These are phyloP conservation scores for Plecotus auritus DNA, from an alignment of 2,113 vertebrate genomes.

Conservation along the genomic window DNA sequence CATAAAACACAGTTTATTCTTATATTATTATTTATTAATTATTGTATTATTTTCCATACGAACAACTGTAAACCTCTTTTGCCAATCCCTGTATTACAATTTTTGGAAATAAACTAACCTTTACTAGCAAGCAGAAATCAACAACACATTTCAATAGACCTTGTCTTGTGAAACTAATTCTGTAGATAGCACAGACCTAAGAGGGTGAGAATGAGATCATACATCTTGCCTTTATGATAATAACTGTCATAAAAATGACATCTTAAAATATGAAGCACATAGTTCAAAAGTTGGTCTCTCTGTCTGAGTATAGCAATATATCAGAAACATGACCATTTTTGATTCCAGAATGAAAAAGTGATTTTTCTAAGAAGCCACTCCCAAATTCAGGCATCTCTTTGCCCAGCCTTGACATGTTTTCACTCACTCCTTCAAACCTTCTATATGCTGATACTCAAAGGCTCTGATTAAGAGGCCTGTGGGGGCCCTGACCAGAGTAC, in stretches of 20 bases:
- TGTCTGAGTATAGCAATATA: background rate
- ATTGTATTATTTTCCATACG: background rate
- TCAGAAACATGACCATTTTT: background rate
- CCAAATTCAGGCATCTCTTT: background rate
- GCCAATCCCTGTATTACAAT: background rate
- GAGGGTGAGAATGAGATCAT: background rate
- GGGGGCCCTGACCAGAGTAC: too few relatives aligned
- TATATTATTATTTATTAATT: background rate
- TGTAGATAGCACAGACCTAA: background rate
- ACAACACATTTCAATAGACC: background rate
- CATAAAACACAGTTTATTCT: background rate
- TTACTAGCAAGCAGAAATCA: slow-evolving; percentile 2
- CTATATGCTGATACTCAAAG: background rate
- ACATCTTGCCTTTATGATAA: background rate
- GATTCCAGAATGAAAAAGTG: background rate
- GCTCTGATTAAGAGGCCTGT: background rate
- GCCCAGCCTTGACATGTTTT: background rate
- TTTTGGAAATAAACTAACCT: background rate
- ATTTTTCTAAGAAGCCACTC: background rate
- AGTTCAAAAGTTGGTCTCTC: background rate
- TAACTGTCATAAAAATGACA: background rate
- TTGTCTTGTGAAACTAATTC: background rate
- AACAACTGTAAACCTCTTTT: background rate
- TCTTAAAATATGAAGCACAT: background rate
- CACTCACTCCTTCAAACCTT: background rate